A percentile compares a stretch with the other conserved stretches of the same genome.
phyloP scores from a whole-genome alignment of 2,797 vertebrate species.

The Chromobotia macracanthus region DNA sequence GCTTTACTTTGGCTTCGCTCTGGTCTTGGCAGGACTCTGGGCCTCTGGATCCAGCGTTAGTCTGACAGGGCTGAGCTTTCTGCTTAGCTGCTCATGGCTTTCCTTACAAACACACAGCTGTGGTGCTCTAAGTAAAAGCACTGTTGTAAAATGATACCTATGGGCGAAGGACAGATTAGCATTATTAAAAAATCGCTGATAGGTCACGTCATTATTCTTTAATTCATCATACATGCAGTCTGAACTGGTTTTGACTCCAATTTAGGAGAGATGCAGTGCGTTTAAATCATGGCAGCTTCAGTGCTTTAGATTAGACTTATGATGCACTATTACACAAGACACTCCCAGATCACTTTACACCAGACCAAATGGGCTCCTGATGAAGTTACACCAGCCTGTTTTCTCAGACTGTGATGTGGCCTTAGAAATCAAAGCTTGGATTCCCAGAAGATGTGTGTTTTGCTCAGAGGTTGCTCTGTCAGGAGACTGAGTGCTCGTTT shows the following conservation, averaged over 20 bases:
- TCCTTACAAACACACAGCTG: constrained; percentile 27
- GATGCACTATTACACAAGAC: constrained; percentile 31
- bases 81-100: constrained; percentile 14
- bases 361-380: constrained; percentile 37
- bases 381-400: constrained; percentile 39
- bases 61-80: constrained; percentile 41
- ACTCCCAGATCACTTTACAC: constrained; percentile 47
- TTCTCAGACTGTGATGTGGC: constrained; percentile 37
- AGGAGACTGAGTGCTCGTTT: background rate
- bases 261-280: constrained; percentile 33
- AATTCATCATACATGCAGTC: constrained; percentile 24
- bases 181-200: constrained; percentile 23
- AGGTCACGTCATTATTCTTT: constrained; percentile 39
- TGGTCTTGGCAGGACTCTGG: constrained; percentile 28
- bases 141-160: constrained; percentile 33
- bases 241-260: constrained; percentile 25
- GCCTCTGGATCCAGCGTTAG: constrained; percentile 40
- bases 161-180: constrained; percentile 25
- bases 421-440: constrained; percentile 34
- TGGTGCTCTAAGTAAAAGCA: constrained; percentile 1
- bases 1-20: constrained; percentile 51
- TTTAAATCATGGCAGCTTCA: constrained; percentile 35
- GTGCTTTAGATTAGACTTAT: constrained; percentile 28
- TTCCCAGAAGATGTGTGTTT: constrained; percentile 16
- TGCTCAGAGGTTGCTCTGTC: background rate